Percentiles rank a stretch among this genome's conserved stretches.
Conservation (phyloP, 1,140 invertebrate genomes). For the Cydia strobilella region DNA sequence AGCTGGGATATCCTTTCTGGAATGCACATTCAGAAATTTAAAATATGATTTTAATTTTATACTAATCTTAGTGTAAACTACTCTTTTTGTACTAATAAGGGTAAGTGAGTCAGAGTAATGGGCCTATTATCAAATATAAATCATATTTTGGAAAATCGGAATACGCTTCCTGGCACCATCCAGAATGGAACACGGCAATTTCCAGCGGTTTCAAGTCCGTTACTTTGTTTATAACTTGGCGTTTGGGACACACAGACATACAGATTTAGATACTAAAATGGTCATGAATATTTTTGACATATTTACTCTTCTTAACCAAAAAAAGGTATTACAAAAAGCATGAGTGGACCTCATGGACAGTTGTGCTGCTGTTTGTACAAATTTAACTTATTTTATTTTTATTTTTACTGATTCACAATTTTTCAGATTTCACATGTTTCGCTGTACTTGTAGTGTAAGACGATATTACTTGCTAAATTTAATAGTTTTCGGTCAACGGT, state of each 20-base stretch:
- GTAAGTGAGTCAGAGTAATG: no score
- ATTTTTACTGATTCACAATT: no score
- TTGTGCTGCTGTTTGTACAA: no score
- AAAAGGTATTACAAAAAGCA: no score
- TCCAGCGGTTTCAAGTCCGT: not conserved
- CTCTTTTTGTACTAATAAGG: no score
- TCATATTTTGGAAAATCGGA: not conserved
- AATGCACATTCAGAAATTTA: not conserved
- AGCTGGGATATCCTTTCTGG: not conserved
- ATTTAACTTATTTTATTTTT: no score
- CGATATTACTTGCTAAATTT: no score
- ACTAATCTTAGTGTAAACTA: not conserved
- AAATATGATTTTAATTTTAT: not conserved
- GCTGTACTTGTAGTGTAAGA: no score
- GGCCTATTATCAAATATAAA: not conserved
- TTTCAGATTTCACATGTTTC: no score
- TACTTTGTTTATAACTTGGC: slow-evolving; percentile 5
- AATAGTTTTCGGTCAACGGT: no score
- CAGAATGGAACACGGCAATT: not conserved
- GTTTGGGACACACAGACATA: not conserved
- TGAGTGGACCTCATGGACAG: no score
- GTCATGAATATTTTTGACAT: not conserved
- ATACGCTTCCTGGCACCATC: not conserved
- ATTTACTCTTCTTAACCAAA: no score
- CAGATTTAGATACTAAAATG: not conserved